Evolutionary conservation across 2,113 vertebrate species (phyloP), one percentile per base, ranked within the genome.

Genomic region (Periophthalmus modestus): DNA sequence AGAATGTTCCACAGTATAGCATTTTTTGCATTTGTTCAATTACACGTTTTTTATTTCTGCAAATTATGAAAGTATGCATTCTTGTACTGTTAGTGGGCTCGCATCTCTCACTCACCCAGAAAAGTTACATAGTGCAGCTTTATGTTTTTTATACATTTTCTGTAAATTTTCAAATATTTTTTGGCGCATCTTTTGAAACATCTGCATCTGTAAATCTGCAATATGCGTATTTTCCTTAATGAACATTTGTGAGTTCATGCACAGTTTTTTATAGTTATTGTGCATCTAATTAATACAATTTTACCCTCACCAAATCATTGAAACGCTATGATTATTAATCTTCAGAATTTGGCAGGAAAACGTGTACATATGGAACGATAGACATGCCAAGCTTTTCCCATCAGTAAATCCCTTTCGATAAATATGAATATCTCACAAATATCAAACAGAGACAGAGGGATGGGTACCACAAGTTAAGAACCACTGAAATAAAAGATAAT

Each of bases 331-430:
- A 65, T 65, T 65, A 65, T 65, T n/a, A 65, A 65, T 65, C 62
- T 39, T 10, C 10, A 19, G 18, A 65, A 12, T 65, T 65, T 36
- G 59, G 46, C 66, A 68, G 73, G 73, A 77, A 84, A 81, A 82
- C 72, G 50, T 73, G 73, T 11, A 69, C 34, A 65, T n/a, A 65
- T 65, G 62, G 62, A 65, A 65, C 12, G 33, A 65, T 11, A 39
- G 3, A 5, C 34, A 65, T 13, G 34, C 62, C 62, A 65, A 10
- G 34, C 62, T 39, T 65, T 65, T 65, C 62, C 33, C 34, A 43
- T 39, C 11, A 12, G 24, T 34, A 65, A 39, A 65, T 65, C 62
- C 34, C 28, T 62, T 61, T 61, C 33, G 34, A 62, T 62, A 34
- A 62, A 62, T 61, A 33, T 4, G 15, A 61, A 57, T 28, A 61